Conservation (phyloP, 2,888 invertebrate genomes). For the Cristatella mucedo region DNA sequence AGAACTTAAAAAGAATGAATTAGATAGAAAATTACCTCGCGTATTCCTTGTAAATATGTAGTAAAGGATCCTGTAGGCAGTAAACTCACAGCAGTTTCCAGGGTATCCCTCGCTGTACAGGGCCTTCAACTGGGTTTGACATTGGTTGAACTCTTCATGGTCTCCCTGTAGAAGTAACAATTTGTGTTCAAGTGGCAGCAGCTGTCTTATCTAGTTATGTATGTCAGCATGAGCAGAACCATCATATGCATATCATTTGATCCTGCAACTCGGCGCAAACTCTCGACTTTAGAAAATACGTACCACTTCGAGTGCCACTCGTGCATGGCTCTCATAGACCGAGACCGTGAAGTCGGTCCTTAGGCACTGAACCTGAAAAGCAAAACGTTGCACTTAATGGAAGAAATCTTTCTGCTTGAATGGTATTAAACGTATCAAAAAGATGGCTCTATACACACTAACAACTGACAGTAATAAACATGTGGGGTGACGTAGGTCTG, state of each 20-base stretch:
- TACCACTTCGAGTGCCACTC: conserved; percentile 80
- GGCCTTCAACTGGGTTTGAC: conserved; percentile 92
- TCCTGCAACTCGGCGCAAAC: too few relatives aligned
- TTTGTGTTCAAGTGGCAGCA: too few relatives aligned
- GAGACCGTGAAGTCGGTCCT: conserved; percentile 84
- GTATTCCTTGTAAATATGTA: conserved; percentile 95
- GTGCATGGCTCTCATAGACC: conserved; percentile 95
- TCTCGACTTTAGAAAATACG: conserved; percentile 7
- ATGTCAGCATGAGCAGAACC: too few relatives aligned
- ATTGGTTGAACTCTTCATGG: conserved; percentile 98
- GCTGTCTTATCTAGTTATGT: too few relatives aligned
- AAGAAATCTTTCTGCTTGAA: too few relatives aligned
- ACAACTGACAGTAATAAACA: too few relatives aligned
- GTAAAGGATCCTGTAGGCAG: conserved; percentile 86
- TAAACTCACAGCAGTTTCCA: conserved; percentile 70
- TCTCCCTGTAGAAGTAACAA: conserved; percentile 50
- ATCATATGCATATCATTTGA: background rate
- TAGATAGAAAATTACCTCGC: conserved; percentile 50
- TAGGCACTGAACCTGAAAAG: conserved; percentile 73
- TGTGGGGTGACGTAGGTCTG: too few relatives aligned
- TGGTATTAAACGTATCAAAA: too few relatives aligned
- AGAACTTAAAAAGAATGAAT: conserved; percentile 11
- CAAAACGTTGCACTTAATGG: conserved; percentile 3
- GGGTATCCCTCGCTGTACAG: conserved; percentile 49
- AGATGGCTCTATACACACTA: too few relatives aligned